phyloP scores from a whole-genome alignment of 2,888 invertebrate species.

The Empis stercorea region DNA sequence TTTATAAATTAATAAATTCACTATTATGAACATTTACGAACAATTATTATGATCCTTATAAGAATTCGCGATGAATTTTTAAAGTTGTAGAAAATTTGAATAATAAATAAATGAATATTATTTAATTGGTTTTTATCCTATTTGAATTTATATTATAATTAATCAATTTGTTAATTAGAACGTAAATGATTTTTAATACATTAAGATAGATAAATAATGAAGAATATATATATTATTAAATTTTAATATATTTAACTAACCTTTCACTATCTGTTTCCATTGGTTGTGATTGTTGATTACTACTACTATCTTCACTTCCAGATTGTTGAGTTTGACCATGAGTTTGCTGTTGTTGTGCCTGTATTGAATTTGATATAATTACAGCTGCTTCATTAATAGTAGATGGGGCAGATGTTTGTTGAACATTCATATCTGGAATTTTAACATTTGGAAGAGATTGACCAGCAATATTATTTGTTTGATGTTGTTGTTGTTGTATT shows the following conservation, averaged over 20 bases:
- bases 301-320: not conserved
- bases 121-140: too few relatives aligned
- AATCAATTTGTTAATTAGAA: too few relatives aligned
- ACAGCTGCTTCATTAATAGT: not conserved
- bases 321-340: not conserved
- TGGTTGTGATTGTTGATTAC: not conserved
- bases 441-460: not conserved
- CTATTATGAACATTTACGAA: too few relatives aligned
- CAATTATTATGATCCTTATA: too few relatives aligned
- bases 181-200: too few relatives aligned
- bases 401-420: not conserved
- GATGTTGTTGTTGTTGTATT: not conserved
- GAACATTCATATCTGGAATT: not conserved
- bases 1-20: too few relatives aligned
- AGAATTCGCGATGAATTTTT: too few relatives aligned
- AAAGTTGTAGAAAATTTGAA: too few relatives aligned
- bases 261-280: conserved; percentile 37
- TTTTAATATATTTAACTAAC: conserved; percentile 21
- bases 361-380: not conserved
- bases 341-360: conserved; percentile 9
- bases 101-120: too few relatives aligned
- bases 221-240: too few relatives aligned
- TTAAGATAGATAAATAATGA: too few relatives aligned
- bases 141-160: too few relatives aligned
- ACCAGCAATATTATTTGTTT: not conserved